Evolutionary conservation across 2,113 vertebrate genomes (phyloP).

Genomic region (Lipotes vexillifer): DNA sequence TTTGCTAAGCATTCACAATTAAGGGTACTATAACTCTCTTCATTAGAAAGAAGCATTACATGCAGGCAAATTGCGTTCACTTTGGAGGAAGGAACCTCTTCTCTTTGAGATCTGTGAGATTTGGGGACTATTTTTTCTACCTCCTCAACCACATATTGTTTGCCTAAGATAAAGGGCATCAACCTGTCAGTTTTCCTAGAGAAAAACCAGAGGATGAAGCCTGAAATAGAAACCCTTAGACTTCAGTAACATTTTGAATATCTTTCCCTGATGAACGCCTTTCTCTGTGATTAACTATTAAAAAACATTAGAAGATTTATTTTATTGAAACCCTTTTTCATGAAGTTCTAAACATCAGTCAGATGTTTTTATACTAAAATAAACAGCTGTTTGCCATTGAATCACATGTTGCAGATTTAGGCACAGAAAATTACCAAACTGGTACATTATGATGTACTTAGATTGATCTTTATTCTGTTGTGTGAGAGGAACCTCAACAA

Average conservation of each 20-base stretch:
- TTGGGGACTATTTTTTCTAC: constrained; percentile 78
- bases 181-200: constrained; percentile 76
- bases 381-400: not conserved
- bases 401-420: not conserved
- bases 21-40: constrained; percentile 30
- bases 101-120: constrained; percentile 72
- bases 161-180: constrained; percentile 81
- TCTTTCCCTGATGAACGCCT: constrained; percentile 57
- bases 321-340: constrained; percentile 27
- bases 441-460: not conserved
- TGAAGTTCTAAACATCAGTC: constrained; percentile 26
- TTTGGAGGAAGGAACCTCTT: constrained; percentile 45
- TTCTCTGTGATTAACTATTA: constrained; percentile 57
- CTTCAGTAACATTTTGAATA: constrained; percentile 65
- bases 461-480: not conserved
- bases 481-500: not conserved
- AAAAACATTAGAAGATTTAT: not conserved
- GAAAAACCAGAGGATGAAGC: constrained; percentile 69
- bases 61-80: constrained; percentile 53
- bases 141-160: constrained; percentile 78
- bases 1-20: constrained; percentile 35
- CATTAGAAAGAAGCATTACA: not conserved
- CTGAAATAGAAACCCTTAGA: constrained; percentile 76
- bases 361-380: constrained; percentile 40
- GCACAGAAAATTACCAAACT: not conserved